Percentiles rank a stretch among this genome's conserved stretches.
Evolutionary conservation across 2,113 vertebrate genomes (phyloP).

Genomic region (Hippolais icterina): DNA sequence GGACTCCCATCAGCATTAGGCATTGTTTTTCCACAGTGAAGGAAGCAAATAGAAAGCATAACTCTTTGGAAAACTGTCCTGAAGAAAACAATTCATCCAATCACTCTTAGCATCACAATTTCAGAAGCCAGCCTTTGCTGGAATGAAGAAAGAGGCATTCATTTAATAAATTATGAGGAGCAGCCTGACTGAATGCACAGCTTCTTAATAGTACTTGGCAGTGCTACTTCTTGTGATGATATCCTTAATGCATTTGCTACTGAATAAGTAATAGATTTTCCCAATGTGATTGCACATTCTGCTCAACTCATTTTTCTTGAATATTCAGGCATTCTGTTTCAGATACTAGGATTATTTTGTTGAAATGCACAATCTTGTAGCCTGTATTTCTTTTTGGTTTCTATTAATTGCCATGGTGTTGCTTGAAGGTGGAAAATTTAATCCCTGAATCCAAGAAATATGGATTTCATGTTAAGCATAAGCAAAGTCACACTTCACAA

Average conservation of each 20-base stretch:
- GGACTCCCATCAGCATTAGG: not conserved
- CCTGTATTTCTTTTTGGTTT: not conserved
- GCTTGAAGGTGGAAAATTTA: not conserved
- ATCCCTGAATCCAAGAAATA: not conserved
- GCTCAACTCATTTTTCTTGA: not conserved
- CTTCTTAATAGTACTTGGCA: constrained; percentile 48
- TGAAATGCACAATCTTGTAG: not conserved
- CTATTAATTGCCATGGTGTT: not conserved
- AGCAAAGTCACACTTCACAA: not conserved
- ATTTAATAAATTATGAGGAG: constrained; percentile 72
- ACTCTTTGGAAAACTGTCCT: not conserved
- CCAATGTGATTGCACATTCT: not conserved
- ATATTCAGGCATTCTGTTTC: not conserved
- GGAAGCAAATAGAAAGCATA: not conserved
- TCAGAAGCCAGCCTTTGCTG: constrained; percentile 4
- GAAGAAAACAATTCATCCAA: not conserved
- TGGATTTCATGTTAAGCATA: not conserved
- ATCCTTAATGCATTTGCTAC: constrained; percentile 64
- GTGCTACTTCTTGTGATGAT: constrained; percentile 14
- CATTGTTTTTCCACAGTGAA: not conserved
- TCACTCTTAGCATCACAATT: constrained; percentile 32
- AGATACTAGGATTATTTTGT: not conserved
- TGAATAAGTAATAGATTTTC: constrained; percentile 73
- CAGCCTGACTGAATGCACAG: not conserved
- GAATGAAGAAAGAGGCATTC: constrained; percentile 45